Evolutionary conservation across 1,140 invertebrate genomes (phyloP).

Genomic region (Trachymyrmex septentrionalis): DNA sequence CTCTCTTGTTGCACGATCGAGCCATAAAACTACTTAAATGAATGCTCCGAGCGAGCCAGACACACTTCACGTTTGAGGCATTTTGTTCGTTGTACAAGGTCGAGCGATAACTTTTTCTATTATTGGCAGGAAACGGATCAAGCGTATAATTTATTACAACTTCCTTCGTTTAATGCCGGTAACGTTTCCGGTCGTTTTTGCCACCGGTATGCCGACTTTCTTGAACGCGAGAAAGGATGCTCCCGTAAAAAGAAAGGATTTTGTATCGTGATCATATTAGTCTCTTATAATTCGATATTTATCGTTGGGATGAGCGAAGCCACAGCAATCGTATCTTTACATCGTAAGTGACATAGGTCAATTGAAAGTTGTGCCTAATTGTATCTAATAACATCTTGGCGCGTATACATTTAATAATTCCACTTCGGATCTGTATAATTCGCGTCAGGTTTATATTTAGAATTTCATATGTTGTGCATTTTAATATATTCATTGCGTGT

Average conservation of each 20-base stretch:
- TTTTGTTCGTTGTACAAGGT: conserved; percentile 44
- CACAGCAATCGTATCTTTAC: neutral
- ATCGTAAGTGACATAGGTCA: neutral
- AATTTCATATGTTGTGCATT: neutral
- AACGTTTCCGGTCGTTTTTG: conserved; percentile 40
- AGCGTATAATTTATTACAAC: conserved; percentile 52
- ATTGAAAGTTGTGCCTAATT: neutral
- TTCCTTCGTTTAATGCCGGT: conserved; percentile 49
- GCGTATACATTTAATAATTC: neutral
- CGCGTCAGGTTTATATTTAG: neutral
- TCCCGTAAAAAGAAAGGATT: neutral
- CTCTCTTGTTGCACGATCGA: neutral
- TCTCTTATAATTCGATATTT: conserved; percentile 16
- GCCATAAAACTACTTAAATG: conserved; percentile 23
- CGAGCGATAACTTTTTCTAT: conserved; percentile 61
- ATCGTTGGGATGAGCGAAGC: neutral
- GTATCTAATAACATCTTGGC: neutral
- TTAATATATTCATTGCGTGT: neutral
- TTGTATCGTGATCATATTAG: conserved; percentile 3
- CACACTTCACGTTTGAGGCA: conserved; percentile 7
- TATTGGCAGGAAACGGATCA: conserved; percentile 59
- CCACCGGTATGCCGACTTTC: conserved; percentile 1
- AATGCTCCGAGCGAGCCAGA: conserved; percentile 25
- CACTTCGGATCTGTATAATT: neutral
- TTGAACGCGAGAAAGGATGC: conserved; percentile 2